Conservation (phyloP, 2,797 vertebrate species). For the Hipposideros larvatus region DNA sequence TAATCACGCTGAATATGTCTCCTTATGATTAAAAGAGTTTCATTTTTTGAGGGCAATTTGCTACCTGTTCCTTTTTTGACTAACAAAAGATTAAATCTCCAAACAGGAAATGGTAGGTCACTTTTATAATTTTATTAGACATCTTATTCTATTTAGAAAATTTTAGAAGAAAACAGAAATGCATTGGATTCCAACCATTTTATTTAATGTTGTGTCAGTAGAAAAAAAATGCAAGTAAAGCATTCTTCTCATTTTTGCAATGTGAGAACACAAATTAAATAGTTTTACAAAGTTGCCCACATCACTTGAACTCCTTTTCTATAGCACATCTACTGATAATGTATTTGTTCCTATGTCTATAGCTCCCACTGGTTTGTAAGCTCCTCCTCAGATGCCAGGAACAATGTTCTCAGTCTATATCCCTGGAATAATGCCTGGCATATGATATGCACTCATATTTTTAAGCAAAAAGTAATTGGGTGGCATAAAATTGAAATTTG, state of each 20-base stretch:
- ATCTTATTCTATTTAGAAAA: constrained; percentile 54
- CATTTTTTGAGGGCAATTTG: not conserved
- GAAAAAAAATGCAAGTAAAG: not conserved
- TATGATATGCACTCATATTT: not conserved
- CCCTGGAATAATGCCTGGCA: not conserved
- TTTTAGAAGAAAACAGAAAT: constrained; percentile 33
- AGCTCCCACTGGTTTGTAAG: not conserved
- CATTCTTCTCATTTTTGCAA: constrained; percentile 37
- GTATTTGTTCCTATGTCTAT: not conserved
- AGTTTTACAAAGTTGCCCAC: not conserved
- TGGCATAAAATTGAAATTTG: constrained; percentile 28
- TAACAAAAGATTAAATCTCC: constrained; percentile 10
- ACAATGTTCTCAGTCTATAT: not conserved
- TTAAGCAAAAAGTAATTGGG: constrained; percentile 28
- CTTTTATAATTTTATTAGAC: not conserved
- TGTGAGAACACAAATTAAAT: not conserved
- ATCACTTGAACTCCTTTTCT: not conserved
- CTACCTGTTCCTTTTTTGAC: constrained; percentile 30
- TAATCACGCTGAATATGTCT: constrained; percentile 49
- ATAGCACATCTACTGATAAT: not conserved
- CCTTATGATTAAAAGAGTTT: constrained; percentile 44
- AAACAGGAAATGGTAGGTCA: constrained; percentile 47
- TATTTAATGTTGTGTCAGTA: constrained; percentile 64
- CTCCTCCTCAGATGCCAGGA: not conserved
- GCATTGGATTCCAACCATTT: constrained; percentile 59